A percentile compares a stretch with the other conserved stretches of the same genome.
Conservation (phyloP, 2,888 invertebrate genomes). For the Electrophaes corylata region DNA sequence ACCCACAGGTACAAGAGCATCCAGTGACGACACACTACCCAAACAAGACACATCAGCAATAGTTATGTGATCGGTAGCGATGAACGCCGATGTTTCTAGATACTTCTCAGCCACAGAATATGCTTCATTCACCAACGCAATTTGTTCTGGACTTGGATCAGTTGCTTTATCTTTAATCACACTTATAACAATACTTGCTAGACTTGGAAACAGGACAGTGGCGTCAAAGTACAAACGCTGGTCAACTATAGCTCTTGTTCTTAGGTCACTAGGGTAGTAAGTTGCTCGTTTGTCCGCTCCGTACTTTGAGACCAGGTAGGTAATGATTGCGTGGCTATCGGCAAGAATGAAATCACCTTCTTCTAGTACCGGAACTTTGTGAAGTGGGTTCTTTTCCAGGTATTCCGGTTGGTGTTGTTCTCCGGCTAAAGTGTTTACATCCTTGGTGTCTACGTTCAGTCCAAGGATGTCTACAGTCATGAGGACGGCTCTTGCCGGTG, state of each 20-base stretch:
- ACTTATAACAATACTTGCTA: conserved; percentile 26
- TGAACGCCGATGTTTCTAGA: conserved; percentile 45
- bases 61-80: conserved; percentile 50
- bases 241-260: conserved; percentile 49
- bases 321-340: conserved; percentile 59
- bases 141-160: conserved; percentile 38
- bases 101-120: conserved; percentile 55
- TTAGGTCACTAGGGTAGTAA: conserved; percentile 52
- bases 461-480: conserved; percentile 51
- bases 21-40: conserved; percentile 46
- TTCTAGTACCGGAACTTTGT: conserved; percentile 55
- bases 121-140: conserved; percentile 41
- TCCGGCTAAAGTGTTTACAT: conserved; percentile 40
- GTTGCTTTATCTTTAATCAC: conserved; percentile 34
- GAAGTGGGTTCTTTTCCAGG: conserved; percentile 53
- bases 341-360: conserved; percentile 53
- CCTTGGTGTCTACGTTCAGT: conserved; percentile 43
- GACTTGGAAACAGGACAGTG: conserved; percentile 42
- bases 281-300: conserved; percentile 49
- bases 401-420: conserved; percentile 50
- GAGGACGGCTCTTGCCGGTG: conserved; percentile 50
- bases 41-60: conserved; percentile 56
- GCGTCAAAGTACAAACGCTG: conserved; percentile 53
- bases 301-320: conserved; percentile 57
- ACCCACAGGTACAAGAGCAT: conserved; percentile 45